These are phyloP conservation scores for Stenopsyche tienmushanensis DNA, from an alignment of 1,140 invertebrate genomes.

Conservation along the genomic window DNA sequence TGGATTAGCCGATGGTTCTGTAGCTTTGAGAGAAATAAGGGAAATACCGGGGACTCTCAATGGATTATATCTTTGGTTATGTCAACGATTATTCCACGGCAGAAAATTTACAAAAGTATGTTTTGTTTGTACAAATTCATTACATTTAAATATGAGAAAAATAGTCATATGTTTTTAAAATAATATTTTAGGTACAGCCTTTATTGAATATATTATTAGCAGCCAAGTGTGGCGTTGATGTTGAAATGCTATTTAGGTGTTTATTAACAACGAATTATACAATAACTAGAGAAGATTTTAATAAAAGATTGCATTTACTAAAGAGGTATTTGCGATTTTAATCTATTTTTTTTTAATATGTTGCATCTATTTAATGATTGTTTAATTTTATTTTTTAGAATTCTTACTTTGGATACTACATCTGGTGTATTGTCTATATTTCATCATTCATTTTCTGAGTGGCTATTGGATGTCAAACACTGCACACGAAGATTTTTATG, in stretches of 20 bases:
- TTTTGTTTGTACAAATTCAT: too few species aligned
- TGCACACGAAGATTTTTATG: constrained; percentile 94
- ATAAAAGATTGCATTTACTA: constrained; percentile 76
- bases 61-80: constrained; percentile 92
- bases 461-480: constrained; percentile 94
- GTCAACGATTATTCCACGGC: constrained; percentile 86
- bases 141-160: too few species aligned
- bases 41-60: constrained; percentile 95
- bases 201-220: constrained; percentile 86
- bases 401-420: constrained; percentile 55
- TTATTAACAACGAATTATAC: constrained; percentile 78
- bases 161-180: too few species aligned
- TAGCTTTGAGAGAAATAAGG: constrained; percentile 77
- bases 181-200: constrained; percentile 57
- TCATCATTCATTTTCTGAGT: constrained; percentile 91
- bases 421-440: constrained; percentile 74
- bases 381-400: constrained; percentile 51
- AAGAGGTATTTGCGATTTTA: constrained; percentile 62
- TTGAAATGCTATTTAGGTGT: constrained; percentile 77
- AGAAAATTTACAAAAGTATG: constrained; percentile 83
- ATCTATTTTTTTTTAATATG: constrained; percentile 9
- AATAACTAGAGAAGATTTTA: constrained; percentile 83
- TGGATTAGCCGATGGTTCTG: constrained; percentile 89
- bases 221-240: constrained; percentile 79
- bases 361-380: background rate